These are phyloP conservation scores for Sepioteuthis lessoniana DNA, from an alignment of 2,888 invertebrate species.

Conservation along the genomic window DNA sequence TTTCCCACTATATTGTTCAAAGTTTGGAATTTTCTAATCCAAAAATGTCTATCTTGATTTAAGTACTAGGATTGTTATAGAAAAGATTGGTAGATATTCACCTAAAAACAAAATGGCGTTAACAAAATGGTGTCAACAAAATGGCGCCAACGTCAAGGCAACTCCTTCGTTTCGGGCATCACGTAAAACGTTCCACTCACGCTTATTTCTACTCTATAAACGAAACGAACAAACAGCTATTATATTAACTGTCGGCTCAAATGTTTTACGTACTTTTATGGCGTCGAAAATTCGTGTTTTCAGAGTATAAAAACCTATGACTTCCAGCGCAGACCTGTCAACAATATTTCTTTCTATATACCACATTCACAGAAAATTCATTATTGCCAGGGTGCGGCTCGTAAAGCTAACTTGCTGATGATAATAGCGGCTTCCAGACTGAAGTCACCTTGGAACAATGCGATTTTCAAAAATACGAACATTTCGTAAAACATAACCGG, in stretches of 20 bases:
- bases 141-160: neutral
- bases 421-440: neutral
- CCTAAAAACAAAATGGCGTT: too few relatives aligned
- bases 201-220: neutral
- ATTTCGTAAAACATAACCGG: neutral
- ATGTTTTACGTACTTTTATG: neutral
- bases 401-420: neutral
- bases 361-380: too few relatives aligned
- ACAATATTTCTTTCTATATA: neutral
- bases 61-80: too few relatives aligned
- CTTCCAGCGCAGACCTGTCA: neutral
- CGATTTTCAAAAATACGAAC: neutral
- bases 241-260: neutral
- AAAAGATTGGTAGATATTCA: too few relatives aligned
- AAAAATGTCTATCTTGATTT: too few relatives aligned
- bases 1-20: too few relatives aligned
- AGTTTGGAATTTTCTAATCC: too few relatives aligned
- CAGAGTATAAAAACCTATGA: neutral
- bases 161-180: neutral
- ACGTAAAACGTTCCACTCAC: neutral
- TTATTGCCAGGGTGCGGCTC: neutral
- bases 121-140: neutral
- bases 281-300: neutral
- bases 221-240: neutral
- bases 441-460: neutral